Evolutionary conservation across 2,113 vertebrate species (phyloP), one percentile per base, ranked within the genome.

Genomic region (Rhinoderma darwinii): DNA sequence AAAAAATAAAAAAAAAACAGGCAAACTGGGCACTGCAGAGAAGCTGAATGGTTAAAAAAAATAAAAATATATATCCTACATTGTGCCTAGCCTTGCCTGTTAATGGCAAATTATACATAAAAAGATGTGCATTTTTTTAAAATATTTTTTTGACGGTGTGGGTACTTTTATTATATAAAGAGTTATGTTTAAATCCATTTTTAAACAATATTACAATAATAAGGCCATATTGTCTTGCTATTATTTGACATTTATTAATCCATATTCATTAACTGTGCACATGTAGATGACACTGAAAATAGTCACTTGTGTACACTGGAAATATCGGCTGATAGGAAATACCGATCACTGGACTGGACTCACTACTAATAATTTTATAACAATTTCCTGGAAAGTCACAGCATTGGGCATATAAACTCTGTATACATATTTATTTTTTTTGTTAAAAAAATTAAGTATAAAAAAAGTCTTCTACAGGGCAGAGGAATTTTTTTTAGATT

Each of bases 371-470:
- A 39, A 72, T 72, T 72, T 72, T 72, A 72, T 72, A 72, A 72
- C 68, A 39, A 39, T 72, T 72, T 72, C 68, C 68, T 72, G 18
- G 66, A 39, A 39, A 72, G 68, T 39, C 68, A 39, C 35, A 72
- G 35, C 30, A 39, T 3, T 37, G 17, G 32, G 17, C 20, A 37
- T 37, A 37, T 15, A 70, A 18, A 37, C 32, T 35, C 2, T 30
- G n/a, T n/a, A 3, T 66, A 32, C 5, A 35, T 17, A n/a, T 59
- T 10, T 37, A 37, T 70, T 70, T 70, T 2, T n/a, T n/a, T n/a
- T n/a, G n/a, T n/a, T n/a, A n/a, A n/a, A n/a, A n/a, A n/a, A n/a
- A n/a, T n/a, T n/a, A n/a, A n/a, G n/a, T n/a, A n/a, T n/a, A n/a
- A n/a, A n/a, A n/a, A n/a, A 63, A 30, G 5, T 63, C 12, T 0